These are phyloP conservation scores for Tenebrio molitor DNA, from an alignment of 1,140 invertebrate genomes.

Conservation along the genomic window DNA sequence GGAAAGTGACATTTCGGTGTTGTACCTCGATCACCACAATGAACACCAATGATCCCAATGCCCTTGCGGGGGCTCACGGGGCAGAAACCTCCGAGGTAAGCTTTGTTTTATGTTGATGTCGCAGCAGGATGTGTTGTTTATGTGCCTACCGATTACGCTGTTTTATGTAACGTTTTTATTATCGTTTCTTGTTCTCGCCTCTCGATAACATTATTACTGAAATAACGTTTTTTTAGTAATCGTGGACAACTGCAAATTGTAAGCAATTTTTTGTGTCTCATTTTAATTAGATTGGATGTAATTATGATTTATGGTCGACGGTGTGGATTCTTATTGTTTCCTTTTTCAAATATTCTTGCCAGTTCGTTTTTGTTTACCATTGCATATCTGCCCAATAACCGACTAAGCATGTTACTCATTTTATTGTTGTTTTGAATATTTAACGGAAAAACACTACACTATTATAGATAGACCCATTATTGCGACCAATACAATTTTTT, in stretches of 20 bases:
- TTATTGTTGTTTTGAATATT: too few relatives aligned
- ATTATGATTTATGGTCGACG: not conserved
- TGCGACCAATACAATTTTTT: too few relatives aligned
- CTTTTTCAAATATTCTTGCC: too few relatives aligned
- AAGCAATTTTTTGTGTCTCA: conserved; percentile 5
- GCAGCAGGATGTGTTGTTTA: conserved; percentile 53
- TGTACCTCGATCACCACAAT: conserved; percentile 61
- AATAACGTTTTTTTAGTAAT: not conserved
- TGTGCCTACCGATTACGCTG: conserved; percentile 9
- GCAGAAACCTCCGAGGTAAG: conserved; percentile 70
- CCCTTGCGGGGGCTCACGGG: conserved; percentile 69
- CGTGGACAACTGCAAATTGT: conserved; percentile 3
- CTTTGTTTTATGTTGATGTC: conserved; percentile 43
- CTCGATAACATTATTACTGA: not conserved
- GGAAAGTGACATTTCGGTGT: conserved; percentile 55
- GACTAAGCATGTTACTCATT: too few relatives aligned
- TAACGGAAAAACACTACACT: too few relatives aligned
- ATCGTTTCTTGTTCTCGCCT: not conserved
- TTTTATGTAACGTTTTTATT: conserved; percentile 7
- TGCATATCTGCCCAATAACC: too few relatives aligned
- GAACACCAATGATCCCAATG: conserved; percentile 70
- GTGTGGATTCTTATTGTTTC: not conserved
- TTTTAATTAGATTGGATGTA: conserved; percentile 7
- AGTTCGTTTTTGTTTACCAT: too few relatives aligned
- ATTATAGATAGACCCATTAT: too few relatives aligned